Percentiles rank a stretch among this genome's conserved stretches.
phyloP scores from a whole-genome alignment of 1,140 invertebrate genomes.

The Nymphalis io region DNA sequence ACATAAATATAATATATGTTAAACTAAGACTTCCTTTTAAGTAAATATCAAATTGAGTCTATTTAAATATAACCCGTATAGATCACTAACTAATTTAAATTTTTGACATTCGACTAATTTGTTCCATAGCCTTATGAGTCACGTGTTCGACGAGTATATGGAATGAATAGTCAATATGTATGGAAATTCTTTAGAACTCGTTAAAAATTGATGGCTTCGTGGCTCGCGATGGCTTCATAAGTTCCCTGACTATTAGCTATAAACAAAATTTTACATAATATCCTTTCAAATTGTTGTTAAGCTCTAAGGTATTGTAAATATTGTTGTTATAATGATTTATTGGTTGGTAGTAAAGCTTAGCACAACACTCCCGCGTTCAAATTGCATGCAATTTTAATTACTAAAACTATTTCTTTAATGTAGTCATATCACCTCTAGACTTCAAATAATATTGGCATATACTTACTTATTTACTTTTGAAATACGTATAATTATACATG shows the following conservation, averaged over 20 bases:
- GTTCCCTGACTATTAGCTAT: slow-evolving; percentile 26
- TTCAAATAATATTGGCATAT: too few species aligned
- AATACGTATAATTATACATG: too few species aligned
- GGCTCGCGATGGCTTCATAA: slow-evolving; percentile 26
- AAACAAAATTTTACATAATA: slow-evolving; percentile 31
- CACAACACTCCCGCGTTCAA: too few species aligned
- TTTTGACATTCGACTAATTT: slow-evolving; percentile 32
- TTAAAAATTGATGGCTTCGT: slow-evolving; percentile 26
- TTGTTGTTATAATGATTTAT: not conserved
- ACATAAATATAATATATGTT: not conserved
- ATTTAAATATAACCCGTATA: slow-evolving; percentile 21
- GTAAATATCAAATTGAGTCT: slow-evolving; percentile 21
- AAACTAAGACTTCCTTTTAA: slow-evolving; percentile 19
- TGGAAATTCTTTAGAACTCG: slow-evolving; percentile 34
- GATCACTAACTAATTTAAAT: slow-evolving; percentile 30
- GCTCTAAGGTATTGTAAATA: not conserved
- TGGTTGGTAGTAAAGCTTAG: too few species aligned
- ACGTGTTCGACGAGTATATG: slow-evolving; percentile 19
- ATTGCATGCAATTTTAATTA: too few species aligned
- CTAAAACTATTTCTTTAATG: too few species aligned
- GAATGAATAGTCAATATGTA: slow-evolving; percentile 37
- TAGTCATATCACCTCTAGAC: too few species aligned
- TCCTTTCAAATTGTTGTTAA: slow-evolving; percentile 10
- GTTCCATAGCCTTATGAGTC: slow-evolving; percentile 25
- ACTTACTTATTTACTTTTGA: too few species aligned